Percentiles rank a stretch among this genome's conserved stretches.
Evolutionary conservation across 1,140 invertebrate species (phyloP).

Genomic region (Ooceraea biroi): DNA sequence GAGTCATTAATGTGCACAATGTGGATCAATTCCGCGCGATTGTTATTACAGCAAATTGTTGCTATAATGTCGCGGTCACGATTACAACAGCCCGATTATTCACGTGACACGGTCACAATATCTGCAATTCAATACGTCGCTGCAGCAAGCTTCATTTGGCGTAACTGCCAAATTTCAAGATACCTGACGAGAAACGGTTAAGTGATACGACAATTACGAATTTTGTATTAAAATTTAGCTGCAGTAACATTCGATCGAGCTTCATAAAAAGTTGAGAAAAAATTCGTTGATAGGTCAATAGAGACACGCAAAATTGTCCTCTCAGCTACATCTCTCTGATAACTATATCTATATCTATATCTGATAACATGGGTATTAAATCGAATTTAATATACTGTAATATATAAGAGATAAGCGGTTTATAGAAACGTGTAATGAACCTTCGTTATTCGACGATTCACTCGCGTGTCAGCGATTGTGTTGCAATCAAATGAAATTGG

Average conservation of each 20-base stretch:
- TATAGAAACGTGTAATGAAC: not conserved
- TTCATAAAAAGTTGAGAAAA: not conserved
- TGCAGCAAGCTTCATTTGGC: not conserved
- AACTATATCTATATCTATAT: too few relatives aligned
- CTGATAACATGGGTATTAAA: too few relatives aligned
- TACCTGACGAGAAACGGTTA: conserved; percentile 5
- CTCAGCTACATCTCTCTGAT: too few relatives aligned
- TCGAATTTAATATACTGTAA: not conserved
- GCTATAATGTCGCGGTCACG: not conserved
- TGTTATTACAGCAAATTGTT: conserved; percentile 23
- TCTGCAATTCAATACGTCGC: not conserved
- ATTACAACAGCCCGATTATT: conserved; percentile 18
- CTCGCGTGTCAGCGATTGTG: not conserved
- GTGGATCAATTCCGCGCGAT: not conserved
- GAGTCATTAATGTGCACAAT: not conserved
- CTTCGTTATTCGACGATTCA: not conserved
- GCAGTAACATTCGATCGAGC: not conserved
- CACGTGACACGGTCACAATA: not conserved
- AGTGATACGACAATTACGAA: not conserved
- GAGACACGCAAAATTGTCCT: too few relatives aligned
- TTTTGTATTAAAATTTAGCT: not conserved
- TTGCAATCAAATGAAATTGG: conserved; percentile 46
- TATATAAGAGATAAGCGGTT: not conserved
- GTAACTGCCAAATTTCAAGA: conserved; percentile 27
- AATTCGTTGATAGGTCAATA: not conserved